Percentiles rank a stretch among this genome's conserved stretches.
Evolutionary conservation across 2,797 vertebrate species (phyloP).

Genomic region (Eulemur albifrons): DNA sequence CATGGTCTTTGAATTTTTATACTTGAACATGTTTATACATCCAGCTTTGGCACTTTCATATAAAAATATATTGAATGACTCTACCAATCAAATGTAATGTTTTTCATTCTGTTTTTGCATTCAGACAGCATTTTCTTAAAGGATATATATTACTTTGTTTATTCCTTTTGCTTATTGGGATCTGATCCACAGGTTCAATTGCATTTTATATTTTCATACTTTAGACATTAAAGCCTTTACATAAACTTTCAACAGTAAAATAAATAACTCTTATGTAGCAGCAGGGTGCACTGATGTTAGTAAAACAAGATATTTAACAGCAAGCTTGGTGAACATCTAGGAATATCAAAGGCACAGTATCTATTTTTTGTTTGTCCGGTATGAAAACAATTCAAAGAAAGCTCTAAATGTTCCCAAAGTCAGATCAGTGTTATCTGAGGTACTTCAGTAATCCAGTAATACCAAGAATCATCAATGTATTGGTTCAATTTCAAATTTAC

Average conservation of each 20-base stretch:
- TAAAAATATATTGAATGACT: constrained; percentile 23
- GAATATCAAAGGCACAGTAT: background rate
- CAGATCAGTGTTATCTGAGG: background rate
- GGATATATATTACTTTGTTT: background rate
- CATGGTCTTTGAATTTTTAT: background rate
- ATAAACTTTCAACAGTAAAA: constrained; percentile 34
- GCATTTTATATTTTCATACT: constrained; percentile 28
- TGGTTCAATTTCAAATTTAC: background rate
- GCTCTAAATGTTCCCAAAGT: constrained; percentile 5
- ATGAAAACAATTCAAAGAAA: background rate
- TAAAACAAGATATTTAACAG: background rate
- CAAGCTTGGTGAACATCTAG: background rate
- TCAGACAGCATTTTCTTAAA: background rate
- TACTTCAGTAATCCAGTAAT: background rate
- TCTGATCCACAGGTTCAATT: background rate
- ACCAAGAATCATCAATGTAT: background rate
- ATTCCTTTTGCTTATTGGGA: constrained; percentile 9
- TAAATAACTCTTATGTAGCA: background rate
- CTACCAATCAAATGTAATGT: constrained; percentile 23
- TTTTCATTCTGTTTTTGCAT: background rate
- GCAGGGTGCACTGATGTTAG: background rate
- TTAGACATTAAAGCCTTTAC: background rate
- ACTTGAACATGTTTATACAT: constrained; percentile 18
- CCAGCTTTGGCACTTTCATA: background rate
- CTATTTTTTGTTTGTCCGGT: background rate